These are phyloP conservation scores for Pedicia rivosa DNA, from an alignment of 2,888 invertebrate genomes.

Conservation along the genomic window DNA sequence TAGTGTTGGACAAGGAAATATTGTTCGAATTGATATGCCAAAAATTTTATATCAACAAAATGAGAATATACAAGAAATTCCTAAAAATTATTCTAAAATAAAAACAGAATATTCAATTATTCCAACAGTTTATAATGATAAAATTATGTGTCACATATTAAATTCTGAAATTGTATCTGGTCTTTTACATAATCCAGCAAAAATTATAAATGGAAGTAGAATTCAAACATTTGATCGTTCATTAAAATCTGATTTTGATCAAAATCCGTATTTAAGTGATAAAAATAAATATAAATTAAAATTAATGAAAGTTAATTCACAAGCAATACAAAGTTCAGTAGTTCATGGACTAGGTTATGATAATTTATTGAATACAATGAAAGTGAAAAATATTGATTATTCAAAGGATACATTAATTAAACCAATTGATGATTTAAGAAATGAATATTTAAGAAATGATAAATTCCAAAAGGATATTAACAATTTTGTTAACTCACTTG, in stretches of 20 bases:
- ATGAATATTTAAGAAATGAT: conserved; percentile 38
- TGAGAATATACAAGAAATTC: neutral
- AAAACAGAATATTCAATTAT: neutral
- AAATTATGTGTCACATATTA: conserved; percentile 23
- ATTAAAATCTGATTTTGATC: conserved; percentile 33
- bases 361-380: conserved; percentile 37
- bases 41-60: neutral
- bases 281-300: conserved; percentile 31
- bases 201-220: neutral
- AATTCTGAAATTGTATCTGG: conserved; percentile 23
- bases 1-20: conserved; percentile 58
- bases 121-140: conserved; percentile 24
- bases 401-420: conserved; percentile 38
- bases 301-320: conserved; percentile 37
- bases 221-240: conserved; percentile 15
- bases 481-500: conserved; percentile 23
- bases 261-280: conserved; percentile 33
- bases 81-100: neutral
- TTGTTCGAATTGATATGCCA: conserved; percentile 40
- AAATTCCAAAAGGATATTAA: conserved; percentile 38
- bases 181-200: conserved; percentile 13
- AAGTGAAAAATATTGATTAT: conserved; percentile 36
- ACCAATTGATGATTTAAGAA: conserved; percentile 39
- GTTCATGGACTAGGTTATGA: conserved; percentile 42
- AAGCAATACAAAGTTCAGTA: conserved; percentile 39